Base-by-base conservation (phyloP, 2,797 vertebrate genomes). In the Leuciscus waleckii region DNA sequence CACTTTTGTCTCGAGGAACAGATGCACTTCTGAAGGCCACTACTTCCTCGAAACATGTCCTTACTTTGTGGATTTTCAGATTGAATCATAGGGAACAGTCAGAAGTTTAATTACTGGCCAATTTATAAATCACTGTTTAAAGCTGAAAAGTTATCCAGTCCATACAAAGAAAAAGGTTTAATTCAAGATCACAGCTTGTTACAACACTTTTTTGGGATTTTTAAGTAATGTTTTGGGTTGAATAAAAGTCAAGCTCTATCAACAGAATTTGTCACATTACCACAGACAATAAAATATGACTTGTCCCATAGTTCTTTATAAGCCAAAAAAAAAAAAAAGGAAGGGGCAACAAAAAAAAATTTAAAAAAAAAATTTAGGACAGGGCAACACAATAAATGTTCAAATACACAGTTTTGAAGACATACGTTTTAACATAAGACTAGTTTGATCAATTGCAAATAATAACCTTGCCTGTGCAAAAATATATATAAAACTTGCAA, bases 1-100 rank as follows among this genome's bases (percentile, higher is more conserved):
- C 91, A 95, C 94, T 95, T 95, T 95, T 96, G 94, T 95, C 93
- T 92, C 93, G 91, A 93, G 93, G 94, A 95, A 94, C 94, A 93
- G 93, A 93, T 93, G 94, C 93, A 94, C 93, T 91, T 92, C 92
- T 90, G 91, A 93, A 92, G 92, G 91, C 93, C 92, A 92, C 91
- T 90, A 86, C 89, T 90, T 92, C 86, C 65, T 68, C 41, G 71
- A 46, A 80, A 80, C 5, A 82, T 6, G 54, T 70, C 54, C 39
- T 49, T 35, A 17, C 29, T 86, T 70, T 83, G 68, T 39, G 35
- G 58, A 23, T 61, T 16, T 37, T 70, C 19, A 21, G 56, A 23
- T 21, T 69, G 56, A 65, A 41, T 21, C 41, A 35, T 39, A 37
- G 43, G 35, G 21, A n/a, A 73, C 23, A 41, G 19, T 74, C 65